Base-by-base conservation (phyloP, 2,113 vertebrate species). In the Erythrolamprus reginae region DNA sequence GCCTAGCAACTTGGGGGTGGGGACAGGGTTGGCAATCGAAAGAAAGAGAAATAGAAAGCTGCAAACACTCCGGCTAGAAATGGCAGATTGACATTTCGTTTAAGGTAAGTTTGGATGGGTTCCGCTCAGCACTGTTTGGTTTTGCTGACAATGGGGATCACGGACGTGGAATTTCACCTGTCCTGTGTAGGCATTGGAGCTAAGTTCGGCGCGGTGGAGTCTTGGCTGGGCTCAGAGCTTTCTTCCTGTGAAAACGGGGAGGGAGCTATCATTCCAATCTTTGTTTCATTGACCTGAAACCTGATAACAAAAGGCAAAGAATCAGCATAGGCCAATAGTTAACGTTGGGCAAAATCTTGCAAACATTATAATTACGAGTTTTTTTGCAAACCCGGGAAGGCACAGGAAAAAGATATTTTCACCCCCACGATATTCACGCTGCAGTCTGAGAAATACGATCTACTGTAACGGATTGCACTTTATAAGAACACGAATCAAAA, bases 1-100 rank as follows among this genome's bases (percentile, higher is more conserved):
- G 96, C 97, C 89, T 96, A 93, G 97, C 94, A 97, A 97, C 96
- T 86, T 53, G 89, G 5, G 85, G 97, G 97, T 89, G 91, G 94
- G 95, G 88, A 92, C 94, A 94, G 92, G 90, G 33, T 93, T 70
- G 87, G 88, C 88, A 90, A 90, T 91, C 52, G 90, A 87, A 89
- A 93, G 89, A 94, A 92, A 94, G 94, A 94, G 95, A 95, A 96
- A 96, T 95, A 94, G 96, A 96, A 95, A 93, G 94, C 89, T 55
- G 92, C 92, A 90, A 55, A 88, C 70, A 89, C 93, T 96, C 89
- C 89, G 95, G 92, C 61, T 89, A 89, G 55, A 90, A 89, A 90
- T 95, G 94, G 50, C 89, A 96, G 95, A 94, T 88, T 90, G 92
- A 17, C 93, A 83, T 96, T 96, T 95, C 45, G 91, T 95, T 95